Evolutionary conservation across 2,797 vertebrate species (phyloP), one percentile per base, ranked within the genome.

Genomic region (Poeciliopsis gracilis): DNA sequence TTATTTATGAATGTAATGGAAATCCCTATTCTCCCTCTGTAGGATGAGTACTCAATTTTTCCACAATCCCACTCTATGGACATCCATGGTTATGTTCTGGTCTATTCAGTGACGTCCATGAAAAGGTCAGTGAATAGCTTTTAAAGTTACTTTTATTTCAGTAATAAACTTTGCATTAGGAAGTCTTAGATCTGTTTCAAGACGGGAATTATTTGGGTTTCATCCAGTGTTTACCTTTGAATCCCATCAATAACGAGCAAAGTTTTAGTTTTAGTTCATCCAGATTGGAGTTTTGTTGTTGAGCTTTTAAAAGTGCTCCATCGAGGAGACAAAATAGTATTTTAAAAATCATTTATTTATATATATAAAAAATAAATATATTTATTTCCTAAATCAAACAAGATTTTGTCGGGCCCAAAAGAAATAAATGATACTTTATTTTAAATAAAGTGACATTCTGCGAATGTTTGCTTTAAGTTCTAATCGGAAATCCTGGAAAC

Each of bases 31-130:
- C 15, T 87, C 18, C 81, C 4, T 83, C 46, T 83, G 43, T 82
- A 97, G 97, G 96, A 97, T 7, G 95, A 97, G 73, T 96, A 97
- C 88, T 96, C 95, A 61, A 96, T 97, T 93, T 94, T 97, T 84
- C 95, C 96, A 72, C 95, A 95, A 36, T 97, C 97, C 72, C 95
- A 97, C 85, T 79, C 95, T 84, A 95, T 96, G 84, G 92, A 96
- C 81, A 96, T 97, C 88, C 97, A 97, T 28, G 93, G 96, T 69
- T 97, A 96, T 30, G 88, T 97, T 84, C 95, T 97, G 71, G 95
- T 97, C 33, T 96, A 95, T 88, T 96, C 94, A 0, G 96, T 97
- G 86, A 97, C 95, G 25, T 97, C 97, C 80, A 93, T 95, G 89
- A 95, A 92, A 94, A 98, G 97, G 97, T 97, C 86, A 86, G 90